Conservation (phyloP, 2,888 invertebrate genomes). For the Aphodius sticticus region DNA sequence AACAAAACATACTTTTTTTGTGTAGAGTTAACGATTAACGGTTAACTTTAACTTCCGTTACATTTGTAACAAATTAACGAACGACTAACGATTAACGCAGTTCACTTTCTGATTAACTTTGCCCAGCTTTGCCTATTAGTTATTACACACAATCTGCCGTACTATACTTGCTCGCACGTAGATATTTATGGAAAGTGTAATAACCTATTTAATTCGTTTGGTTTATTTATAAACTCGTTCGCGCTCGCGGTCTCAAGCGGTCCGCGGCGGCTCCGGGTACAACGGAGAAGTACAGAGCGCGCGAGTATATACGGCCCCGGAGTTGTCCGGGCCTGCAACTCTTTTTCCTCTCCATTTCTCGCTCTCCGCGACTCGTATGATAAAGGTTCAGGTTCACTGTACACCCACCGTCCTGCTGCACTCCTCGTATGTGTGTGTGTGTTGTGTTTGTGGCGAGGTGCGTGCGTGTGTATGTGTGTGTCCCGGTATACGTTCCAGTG, state of each 20-base stretch:
- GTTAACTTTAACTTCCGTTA: no score
- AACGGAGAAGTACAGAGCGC: neutral
- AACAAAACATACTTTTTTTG: no score
- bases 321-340: neutral
- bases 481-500: neutral
- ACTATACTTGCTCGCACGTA: neutral
- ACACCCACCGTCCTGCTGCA: neutral
- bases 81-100: no score
- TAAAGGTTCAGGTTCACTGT: conserved; percentile 4
- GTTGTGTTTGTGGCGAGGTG: neutral
- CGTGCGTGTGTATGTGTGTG: neutral
- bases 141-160: neutral
- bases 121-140: no score
- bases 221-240: conserved; percentile 25
- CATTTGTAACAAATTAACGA: no score
- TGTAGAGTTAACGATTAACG: no score
- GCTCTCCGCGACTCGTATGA: neutral
- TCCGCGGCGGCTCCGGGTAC: neutral
- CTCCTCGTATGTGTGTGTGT: neutral
- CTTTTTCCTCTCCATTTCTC: neutral
- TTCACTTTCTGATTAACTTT: no score
- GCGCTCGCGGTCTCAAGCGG: conserved; percentile 12
- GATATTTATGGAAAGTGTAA: conserved; percentile 24
- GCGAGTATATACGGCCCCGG: neutral
- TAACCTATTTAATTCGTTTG: conserved; percentile 26